These are phyloP conservation scores for Telmatochromis brachygnathus DNA, from an alignment of 2,113 vertebrate species.

Conservation along the genomic window DNA sequence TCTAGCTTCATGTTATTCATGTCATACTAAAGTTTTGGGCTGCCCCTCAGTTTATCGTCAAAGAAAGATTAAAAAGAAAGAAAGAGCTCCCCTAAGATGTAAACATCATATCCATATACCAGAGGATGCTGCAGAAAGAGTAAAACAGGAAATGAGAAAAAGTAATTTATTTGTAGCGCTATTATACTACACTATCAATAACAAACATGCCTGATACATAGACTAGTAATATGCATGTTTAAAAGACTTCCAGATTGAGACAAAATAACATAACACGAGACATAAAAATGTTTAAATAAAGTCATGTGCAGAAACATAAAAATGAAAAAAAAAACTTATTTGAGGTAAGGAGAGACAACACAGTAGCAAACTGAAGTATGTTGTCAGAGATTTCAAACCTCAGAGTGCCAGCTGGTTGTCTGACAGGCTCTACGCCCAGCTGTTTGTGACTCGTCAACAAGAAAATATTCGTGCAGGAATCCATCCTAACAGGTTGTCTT, in stretches of 20 bases:
- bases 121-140: neutral
- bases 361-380: accelerated
- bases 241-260: neutral
- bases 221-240: neutral
- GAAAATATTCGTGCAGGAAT: accelerated
- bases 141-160: neutral
- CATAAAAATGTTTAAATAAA: neutral
- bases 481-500: neutral
- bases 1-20: neutral
- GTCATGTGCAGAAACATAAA: neutral
- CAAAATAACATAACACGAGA: neutral
- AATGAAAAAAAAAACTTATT: neutral
- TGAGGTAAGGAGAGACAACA: neutral
- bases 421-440: neutral
- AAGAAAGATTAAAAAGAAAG: accelerated
- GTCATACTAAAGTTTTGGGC: accelerated
- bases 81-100: accelerated
- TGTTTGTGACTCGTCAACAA: accelerated
- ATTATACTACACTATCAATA: neutral
- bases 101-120: neutral
- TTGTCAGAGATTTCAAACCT: neutral
- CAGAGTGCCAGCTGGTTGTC: neutral
- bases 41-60: accelerated
- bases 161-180: neutral
- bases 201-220: neutral